These are phyloP conservation scores for Probaryconus sp. DNA, from an alignment of 1,140 invertebrate species.

Conservation along the genomic window DNA sequence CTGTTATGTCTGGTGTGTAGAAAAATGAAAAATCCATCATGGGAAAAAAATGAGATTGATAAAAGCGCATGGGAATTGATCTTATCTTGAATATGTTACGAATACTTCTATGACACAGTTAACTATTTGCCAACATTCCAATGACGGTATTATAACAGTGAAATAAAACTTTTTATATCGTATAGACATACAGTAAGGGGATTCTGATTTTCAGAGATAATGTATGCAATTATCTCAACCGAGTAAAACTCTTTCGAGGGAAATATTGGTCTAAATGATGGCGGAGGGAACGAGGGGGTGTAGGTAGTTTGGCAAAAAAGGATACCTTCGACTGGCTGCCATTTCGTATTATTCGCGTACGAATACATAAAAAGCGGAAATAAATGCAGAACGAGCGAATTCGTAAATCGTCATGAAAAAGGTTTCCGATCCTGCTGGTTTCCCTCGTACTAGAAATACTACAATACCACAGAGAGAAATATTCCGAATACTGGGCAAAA, in stretches of 20 bases:
- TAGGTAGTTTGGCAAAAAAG: slow-evolving; percentile 5
- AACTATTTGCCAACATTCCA: too few species aligned
- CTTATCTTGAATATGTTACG: too few species aligned
- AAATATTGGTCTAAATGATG: too few species aligned
- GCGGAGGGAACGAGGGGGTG: too few species aligned
- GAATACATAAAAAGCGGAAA: slow-evolving; percentile 46
- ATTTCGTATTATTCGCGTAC: slow-evolving; percentile 35
- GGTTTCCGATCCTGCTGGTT: slow-evolving; percentile 41
- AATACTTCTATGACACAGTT: too few species aligned
- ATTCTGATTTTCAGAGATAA: slow-evolving; percentile 8
- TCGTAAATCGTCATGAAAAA: slow-evolving; percentile 56
- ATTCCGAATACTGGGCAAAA: slow-evolving; percentile 44
- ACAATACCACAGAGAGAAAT: slow-evolving; percentile 52
- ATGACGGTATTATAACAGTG: too few species aligned
- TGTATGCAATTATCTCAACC: slow-evolving; percentile 33
- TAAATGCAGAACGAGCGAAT: slow-evolving; percentile 51
- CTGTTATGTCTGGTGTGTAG: too few species aligned
- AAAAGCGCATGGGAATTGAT: too few species aligned
- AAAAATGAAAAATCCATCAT: too few species aligned
- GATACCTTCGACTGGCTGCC: slow-evolving; percentile 3
- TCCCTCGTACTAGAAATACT: slow-evolving; percentile 30
- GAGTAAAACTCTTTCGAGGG: slow-evolving; percentile 16
- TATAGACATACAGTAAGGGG: neutral
- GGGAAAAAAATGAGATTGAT: too few species aligned
- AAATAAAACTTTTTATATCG: neutral